Base-by-base conservation (phyloP, 2,888 invertebrate genomes). In the Lasius platythorax region DNA sequence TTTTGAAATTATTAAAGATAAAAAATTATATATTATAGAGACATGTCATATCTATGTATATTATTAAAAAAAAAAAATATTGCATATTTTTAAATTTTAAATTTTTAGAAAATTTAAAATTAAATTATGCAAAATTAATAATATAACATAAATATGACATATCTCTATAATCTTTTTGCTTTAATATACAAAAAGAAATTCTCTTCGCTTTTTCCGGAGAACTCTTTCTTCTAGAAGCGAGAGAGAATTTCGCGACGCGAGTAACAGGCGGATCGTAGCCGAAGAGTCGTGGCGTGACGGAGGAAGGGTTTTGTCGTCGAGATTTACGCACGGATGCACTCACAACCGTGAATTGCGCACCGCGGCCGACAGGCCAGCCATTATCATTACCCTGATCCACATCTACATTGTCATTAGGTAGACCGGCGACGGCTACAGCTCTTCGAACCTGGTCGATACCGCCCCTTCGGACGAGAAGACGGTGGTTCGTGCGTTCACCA, bases 261-360 rank as follows among this genome's bases (percentile, higher is more conserved):
- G n/a, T 18, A 53, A 68, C 30, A 28, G 46, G 68, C 68, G 68
- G 30, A 53, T 78, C 43, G 43, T 46, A 43, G 30, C 30, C 58
- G 70, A 68, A 79, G 23, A 79, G 61, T 61, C 30, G 43, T 46
- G 70, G 78, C 78, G 70, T 74, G 76, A 82, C 76, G 63, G 30
- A 74, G 33, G 64, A 64, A 82, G 40, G 53, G 83, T 83, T 82
- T 64, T 72, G 66, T 73, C 76, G 53, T 79, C 75, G 86, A 88
- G 86, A 92, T 93, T 93, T 93, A 93, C 93, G 94, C 94, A 93
- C 94, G 94, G 92, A 93, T 93, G 93, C 93, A 89, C 93, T 92
- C 89, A 89, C 87, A 90, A 91, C 92, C 92, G 92, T 92, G 92
- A 91, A 93, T 90, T 90, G 87, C 83, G 88, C 88, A 79, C 88